Evolutionary conservation across 1,140 invertebrate species (phyloP), one percentile per base, ranked within the genome.

Genomic region (Homarus americanus): DNA sequence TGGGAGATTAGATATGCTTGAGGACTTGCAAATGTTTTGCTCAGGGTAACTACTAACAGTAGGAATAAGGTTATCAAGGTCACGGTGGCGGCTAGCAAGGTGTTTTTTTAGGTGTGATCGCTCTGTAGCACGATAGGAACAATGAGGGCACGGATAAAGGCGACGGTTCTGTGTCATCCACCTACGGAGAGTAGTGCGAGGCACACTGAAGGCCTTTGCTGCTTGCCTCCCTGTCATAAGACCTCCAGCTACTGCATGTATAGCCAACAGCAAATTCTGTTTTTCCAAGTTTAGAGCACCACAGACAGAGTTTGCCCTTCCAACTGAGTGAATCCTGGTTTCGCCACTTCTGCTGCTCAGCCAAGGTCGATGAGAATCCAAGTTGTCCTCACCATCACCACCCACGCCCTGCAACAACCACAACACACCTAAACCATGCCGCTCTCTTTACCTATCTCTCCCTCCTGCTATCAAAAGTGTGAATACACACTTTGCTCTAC

Each of bases 341-440:
- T 20, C 40, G 32, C 40, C 40, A 44, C 76, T 79, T 41, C 36
- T 79, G 76, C 76, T 44, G 76, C 76, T 44, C 24, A n/a, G n/a
- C 40, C 40, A 79, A n/a, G 44, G 40, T 49, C 17, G 76, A 79
- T 36, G 76, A 32, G 76, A n/a, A 24, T 44, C 38, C 28, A 28
- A 28, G 76, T n/a, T 36, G 28, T 20, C 76, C 38, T 32, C 40
- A 78, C 75, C 75, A 79, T 40, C 40, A 41, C 76, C 76, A 49
- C 76, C 76, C 76, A 79, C 76, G 76, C 76, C 76, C 76, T 79
- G 76, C 76, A 79, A 79, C 76, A 79, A 79, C 76, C 76, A 79
- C 76, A 79, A 38, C 34, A 79, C 76, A 79, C 76, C 76, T 79
- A 40, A 79, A 36, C 76, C 76, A 79, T 49, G 76, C 76, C 76